Percentiles rank a stretch among this genome's conserved stretches.
phyloP scores from a whole-genome alignment of 2,797 vertebrate genomes.

The Aulostomus chinensis region DNA sequence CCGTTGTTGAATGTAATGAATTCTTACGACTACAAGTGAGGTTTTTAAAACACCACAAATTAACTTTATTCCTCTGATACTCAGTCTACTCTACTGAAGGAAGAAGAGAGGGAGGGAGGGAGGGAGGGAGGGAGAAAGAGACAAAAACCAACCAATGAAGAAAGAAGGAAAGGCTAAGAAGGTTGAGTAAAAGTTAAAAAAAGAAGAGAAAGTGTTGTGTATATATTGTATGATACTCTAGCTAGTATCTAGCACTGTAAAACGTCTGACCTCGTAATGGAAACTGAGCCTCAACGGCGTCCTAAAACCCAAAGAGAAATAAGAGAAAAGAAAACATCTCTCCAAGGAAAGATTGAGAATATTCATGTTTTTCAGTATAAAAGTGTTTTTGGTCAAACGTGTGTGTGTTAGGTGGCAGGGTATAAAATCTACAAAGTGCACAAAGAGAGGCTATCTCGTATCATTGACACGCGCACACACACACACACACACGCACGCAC shows the following conservation, averaged over 20 bases:
- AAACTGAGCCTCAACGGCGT: conserved; percentile 33
- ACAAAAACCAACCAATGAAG: conserved; percentile 21
- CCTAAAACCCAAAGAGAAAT: conserved; percentile 58
- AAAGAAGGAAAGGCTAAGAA: conserved; percentile 22
- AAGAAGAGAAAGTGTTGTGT: conserved; percentile 41
- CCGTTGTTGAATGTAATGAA: conserved; percentile 29
- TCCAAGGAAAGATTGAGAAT: conserved; percentile 64
- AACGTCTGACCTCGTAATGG: conserved; percentile 48
- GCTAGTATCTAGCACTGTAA: conserved; percentile 46
- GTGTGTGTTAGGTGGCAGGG: conserved; percentile 73
- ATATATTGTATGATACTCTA: conserved; percentile 43
- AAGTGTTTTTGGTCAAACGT: conserved; percentile 79
- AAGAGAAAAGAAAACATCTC: conserved; percentile 65
- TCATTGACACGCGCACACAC: conserved; percentile 72
- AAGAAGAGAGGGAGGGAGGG: conserved; percentile 19
- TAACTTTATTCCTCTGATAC: conserved; percentile 56
- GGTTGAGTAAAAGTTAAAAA: conserved; percentile 22
- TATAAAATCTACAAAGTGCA: conserved; percentile 83
- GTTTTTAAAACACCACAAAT: conserved; percentile 54
- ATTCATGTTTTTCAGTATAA: conserved; percentile 72
- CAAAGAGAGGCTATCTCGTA: conserved; percentile 71
- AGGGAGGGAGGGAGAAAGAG: conserved; percentile 15
- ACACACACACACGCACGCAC: conserved; percentile 21
- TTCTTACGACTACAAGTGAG: conserved; percentile 42
- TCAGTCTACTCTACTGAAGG: conserved; percentile 52